Percentiles rank a stretch among this genome's conserved stretches.
Evolutionary conservation across 2,888 invertebrate species (phyloP).

Genomic region (Cheilosia grossa): DNA sequence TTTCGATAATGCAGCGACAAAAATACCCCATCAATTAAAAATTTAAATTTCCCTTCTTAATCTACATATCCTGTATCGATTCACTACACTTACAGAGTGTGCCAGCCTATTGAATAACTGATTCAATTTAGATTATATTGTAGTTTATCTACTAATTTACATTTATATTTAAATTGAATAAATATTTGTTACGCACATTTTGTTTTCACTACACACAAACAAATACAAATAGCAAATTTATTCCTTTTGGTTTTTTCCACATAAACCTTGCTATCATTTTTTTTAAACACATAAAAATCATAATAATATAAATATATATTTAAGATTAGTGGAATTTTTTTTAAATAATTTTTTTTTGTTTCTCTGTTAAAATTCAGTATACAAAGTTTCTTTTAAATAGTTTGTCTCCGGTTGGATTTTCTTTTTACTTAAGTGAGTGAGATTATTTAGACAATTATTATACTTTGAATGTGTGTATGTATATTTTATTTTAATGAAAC

Average conservation of each 20-base stretch:
- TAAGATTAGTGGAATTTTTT: slow-evolving; percentile 70
- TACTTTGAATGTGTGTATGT: slow-evolving; percentile 26
- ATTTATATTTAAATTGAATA: slow-evolving; percentile 24
- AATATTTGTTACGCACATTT: slow-evolving; percentile 30
- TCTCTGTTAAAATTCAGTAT: slow-evolving; percentile 46
- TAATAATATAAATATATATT: slow-evolving; percentile 33
- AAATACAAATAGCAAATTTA: slow-evolving; percentile 17
- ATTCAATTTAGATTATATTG: not conserved
- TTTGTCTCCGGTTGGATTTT: slow-evolving; percentile 39
- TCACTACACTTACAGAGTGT: not conserved
- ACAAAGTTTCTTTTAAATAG: slow-evolving; percentile 32
- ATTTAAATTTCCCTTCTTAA: no score
- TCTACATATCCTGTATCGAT: no score
- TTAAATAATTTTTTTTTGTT: slow-evolving; percentile 16
- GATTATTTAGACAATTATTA: slow-evolving; percentile 51
- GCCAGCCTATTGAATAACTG: not conserved
- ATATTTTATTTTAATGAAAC: slow-evolving; percentile 16
- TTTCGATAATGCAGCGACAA: no score
- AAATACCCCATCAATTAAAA: no score
- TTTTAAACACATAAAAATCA: slow-evolving; percentile 35
- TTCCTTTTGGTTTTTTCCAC: slow-evolving; percentile 2
- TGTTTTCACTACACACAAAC: slow-evolving; percentile 25
- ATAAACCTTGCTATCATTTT: slow-evolving; percentile 30
- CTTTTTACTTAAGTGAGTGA: slow-evolving; percentile 48
- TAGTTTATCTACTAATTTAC: slow-evolving; percentile 3